A percentile compares a stretch with the other conserved stretches of the same genome.
phyloP scores from a whole-genome alignment of 2,888 invertebrate species.

The Calliopum simillimum region DNA sequence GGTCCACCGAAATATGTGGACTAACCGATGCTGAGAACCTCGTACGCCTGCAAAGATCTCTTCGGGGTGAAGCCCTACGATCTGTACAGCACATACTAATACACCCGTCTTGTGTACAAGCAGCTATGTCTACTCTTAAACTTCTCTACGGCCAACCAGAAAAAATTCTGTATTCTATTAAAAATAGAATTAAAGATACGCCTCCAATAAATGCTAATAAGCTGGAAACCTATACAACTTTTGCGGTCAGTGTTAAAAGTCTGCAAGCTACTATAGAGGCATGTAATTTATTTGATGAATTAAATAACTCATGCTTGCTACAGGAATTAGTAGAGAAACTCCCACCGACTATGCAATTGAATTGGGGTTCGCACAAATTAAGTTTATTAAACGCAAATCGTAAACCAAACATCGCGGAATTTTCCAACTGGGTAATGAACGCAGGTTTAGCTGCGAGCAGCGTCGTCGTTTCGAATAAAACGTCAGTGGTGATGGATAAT shows the following conservation, averaged over 20 bases:
- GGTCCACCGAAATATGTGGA: slow-evolving; percentile 7
- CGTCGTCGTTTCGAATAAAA: slow-evolving; percentile 19
- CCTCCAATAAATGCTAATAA: background rate
- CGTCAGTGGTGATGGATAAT: background rate
- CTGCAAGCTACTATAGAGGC: slow-evolving; percentile 10
- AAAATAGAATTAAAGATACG: slow-evolving; percentile 22
- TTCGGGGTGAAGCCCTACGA: slow-evolving; percentile 22
- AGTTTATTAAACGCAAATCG: slow-evolving; percentile 16
- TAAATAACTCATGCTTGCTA: slow-evolving; percentile 6
- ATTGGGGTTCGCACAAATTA: slow-evolving; percentile 30
- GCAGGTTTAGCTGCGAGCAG: slow-evolving; percentile 24
- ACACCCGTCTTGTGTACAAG: slow-evolving; percentile 18
- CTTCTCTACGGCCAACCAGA: slow-evolving; percentile 21
- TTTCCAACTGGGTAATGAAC: slow-evolving; percentile 23
- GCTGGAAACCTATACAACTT: slow-evolving; percentile 18
- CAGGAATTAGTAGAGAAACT: slow-evolving; percentile 32
- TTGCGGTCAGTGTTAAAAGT: slow-evolving; percentile 2
- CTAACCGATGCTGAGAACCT: slow-evolving; percentile 20
- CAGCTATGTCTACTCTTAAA: slow-evolving; percentile 8
- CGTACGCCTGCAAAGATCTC: slow-evolving; percentile 21
- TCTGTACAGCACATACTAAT: slow-evolving; percentile 21
- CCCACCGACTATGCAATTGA: slow-evolving; percentile 17
- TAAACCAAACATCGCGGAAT: slow-evolving; percentile 13
- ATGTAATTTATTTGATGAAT: slow-evolving; percentile 9
- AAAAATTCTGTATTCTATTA: slow-evolving; percentile 19